These are phyloP conservation scores for Protaetia brevitarsis DNA, from an alignment of 1,140 invertebrate species.

Conservation along the genomic window DNA sequence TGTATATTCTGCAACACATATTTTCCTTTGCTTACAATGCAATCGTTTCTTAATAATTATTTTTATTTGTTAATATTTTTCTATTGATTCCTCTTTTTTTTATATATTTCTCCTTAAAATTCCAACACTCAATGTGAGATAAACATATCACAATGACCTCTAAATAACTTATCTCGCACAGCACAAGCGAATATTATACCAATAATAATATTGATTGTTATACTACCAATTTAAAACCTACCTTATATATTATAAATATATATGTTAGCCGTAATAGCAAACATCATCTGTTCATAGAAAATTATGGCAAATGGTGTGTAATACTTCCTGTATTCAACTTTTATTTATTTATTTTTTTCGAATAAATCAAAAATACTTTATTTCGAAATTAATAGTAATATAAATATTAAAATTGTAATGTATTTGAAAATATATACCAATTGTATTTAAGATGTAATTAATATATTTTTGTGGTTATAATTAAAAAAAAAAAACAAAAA, in stretches of 20 bases:
- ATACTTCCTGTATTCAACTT: background rate
- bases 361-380: slow-evolving; percentile 4
- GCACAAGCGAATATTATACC: slow-evolving; percentile 17
- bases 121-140: slow-evolving; percentile 13
- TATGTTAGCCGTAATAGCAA: background rate
- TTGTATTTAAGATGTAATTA: background rate
- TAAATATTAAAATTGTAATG: background rate
- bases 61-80: background rate
- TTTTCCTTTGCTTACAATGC: background rate
- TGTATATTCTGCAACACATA: background rate
- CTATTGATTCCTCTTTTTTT: too few relatives aligned
- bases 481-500: background rate
- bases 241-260: slow-evolving; percentile 10
- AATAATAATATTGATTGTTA: slow-evolving; percentile 3
- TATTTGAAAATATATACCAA: too few relatives aligned
- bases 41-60: background rate
- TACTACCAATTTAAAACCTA: slow-evolving; percentile 17
- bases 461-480: background rate
- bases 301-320: background rate
- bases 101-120: slow-evolving; percentile 4
- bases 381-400: background rate
- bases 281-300: background rate
- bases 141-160: slow-evolving; percentile 18
- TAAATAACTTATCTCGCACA: slow-evolving; percentile 20
- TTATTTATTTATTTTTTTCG: background rate